Base-by-base conservation (phyloP, 2,888 invertebrate species). In the Enoplolaimus lenunculus region DNA sequence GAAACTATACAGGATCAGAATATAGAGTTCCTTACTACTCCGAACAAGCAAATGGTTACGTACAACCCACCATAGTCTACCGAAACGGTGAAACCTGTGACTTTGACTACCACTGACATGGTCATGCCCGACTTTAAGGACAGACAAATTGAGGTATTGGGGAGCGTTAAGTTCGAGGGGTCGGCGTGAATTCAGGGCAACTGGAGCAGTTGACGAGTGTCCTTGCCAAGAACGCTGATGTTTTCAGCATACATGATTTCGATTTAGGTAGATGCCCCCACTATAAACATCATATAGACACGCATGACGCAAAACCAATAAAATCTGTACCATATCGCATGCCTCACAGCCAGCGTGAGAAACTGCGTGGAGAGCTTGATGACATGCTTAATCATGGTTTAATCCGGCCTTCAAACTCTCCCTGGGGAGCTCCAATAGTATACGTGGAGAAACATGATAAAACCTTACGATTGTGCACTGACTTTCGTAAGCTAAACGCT, bases 401-500 rank as follows among this genome's bases (percentile, higher is more conserved):
- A 7, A 66, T 66, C 3, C 33, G 34, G 34, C 67, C 67, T n/a
- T 66, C 67, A 13, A 31, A 21, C 3, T 33, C 33, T 30, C 30
- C 67, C 34, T 66, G 67, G 67, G 67, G 33, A 3, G 3, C 33
- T 21, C 67, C 67, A 31, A 31, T 66, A 2, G 67, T 66, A 7
- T 33, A 33, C 34, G 67, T 66, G 7, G 34, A 66, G 26, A 66
- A 66, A 34, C 30, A 66, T 34, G 30, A 66, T 34, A 34, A 34
- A 3, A 33, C 67, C 3, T 7, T 34, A n/a, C 67, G 67, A 33
- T 31, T 66, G 30, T 66, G 67, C 33, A 34, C 34, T 31, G 67
- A 68, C n/a, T 68, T 68, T 62, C 68, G 64, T 60, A 64, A 28
- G 26, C n/a, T 68, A 26, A 68, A 68, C 66, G 21, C 28, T 21